Evolutionary conservation across 2,113 vertebrate species (phyloP), one percentile per base, ranked within the genome.

Genomic region (Phylloscopus trochilus): DNA sequence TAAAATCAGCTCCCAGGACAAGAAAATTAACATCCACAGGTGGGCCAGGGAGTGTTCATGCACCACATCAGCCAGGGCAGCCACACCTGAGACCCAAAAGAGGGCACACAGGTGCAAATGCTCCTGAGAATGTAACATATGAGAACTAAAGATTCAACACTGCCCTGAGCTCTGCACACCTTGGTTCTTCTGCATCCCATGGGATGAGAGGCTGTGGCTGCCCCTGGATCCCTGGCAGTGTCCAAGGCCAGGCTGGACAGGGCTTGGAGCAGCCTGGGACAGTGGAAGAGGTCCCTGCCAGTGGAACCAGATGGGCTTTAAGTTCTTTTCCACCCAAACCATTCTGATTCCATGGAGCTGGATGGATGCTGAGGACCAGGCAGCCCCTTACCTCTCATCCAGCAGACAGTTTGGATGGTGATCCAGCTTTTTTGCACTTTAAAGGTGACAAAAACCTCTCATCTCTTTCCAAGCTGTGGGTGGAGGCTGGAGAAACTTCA

Each of bases 231-330:
- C 53, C 60, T 89, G 52, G 24, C 0, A 68, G 24, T 41, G 47
- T 0, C 30, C 78, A 7, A 55, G 70, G 39, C 39, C 53, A 47
- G 28, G 9, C 0, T 62, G 47, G 39, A 46, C 2, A 3, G n/a
- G 47, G 13, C 7, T 62, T 12, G 55, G 78, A 76, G 30, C 26
- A 55, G 0, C 7, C 55, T 69, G 69, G 30, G 35, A 5, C 0
- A 13, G 30, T 27, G 63, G 55, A 3, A 62, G 37, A 3, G 27
- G 62, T 41, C 39, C 24, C 53, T 82, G 27, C 22, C 35, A 9
- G 11, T 46, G 17, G 55, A 0, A 68, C 4, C 0, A 5, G 47
- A 43, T 62, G 26, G 6, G 15, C 1, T 62, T 76, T 43, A 23
- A 31, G 7, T 12, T 47, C 11, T 6, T 18, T 75, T 28, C n/a